Base-by-base conservation (phyloP, 2,113 vertebrate genomes). In the Upupa epops region DNA sequence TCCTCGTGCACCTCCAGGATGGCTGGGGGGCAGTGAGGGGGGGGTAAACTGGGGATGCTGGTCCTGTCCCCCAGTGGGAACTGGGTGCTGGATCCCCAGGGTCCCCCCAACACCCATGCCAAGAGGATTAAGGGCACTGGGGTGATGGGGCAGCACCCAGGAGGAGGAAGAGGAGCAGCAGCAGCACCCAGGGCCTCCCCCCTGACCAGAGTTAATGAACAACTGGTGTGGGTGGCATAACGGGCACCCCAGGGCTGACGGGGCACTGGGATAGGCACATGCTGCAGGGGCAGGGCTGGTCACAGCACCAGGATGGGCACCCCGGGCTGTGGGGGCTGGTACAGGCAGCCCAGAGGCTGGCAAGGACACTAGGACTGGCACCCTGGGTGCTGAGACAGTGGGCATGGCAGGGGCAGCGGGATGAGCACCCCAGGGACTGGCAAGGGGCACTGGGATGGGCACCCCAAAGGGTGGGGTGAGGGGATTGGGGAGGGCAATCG, bases 1-100 rank as follows among this genome's bases (percentile, higher is more conserved):
- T 99, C 99, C 95, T 99, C 99, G 1, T 99, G 98, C 59, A 99
- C 99, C 90, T 99, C 99, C 98, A 99, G 98, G 93, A 99, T 98
- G 54, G 99, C 99, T 99, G 97, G 7, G 25, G 84, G 63, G 24
- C n/a, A n/a, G n/a, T n/a, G n/a, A n/a, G n/a, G n/a, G 4, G 21
- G 36, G 20, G 32, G 58, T 3, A 71, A 31, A 56, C 5, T 83
- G 86, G 54, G 72, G 48, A 58, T 10, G 2, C 10, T 0, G 63
- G 5, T 13, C 1, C 5, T 5, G 56, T 28, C 46, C n/a, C 81
- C 25, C 0, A 10, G 11, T 42, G 40, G 28, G 58, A 19, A 34
- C 1, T 6, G 28, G 37, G 6, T 17, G 13, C 26, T 34, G 2
- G n/a, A 54, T 22, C 31, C 26, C 37, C 1, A 0, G 19, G 19